Base-by-base conservation (phyloP, 2,888 invertebrate species). In the Halocaridina rubra region DNA sequence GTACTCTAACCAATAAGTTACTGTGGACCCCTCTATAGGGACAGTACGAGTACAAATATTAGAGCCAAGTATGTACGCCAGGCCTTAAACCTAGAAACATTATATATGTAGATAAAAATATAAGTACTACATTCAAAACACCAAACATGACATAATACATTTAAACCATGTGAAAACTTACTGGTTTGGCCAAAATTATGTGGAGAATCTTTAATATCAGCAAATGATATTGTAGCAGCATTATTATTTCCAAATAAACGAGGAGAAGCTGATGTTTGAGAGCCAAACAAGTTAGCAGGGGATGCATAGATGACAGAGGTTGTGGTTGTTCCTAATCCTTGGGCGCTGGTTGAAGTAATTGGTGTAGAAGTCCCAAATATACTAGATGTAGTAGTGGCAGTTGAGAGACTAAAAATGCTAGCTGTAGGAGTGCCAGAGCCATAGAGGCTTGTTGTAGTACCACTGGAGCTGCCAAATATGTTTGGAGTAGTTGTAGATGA, bases 391-490 rank as follows among this genome's bases (percentile, higher is more conserved):
- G 61, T 19, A 16, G 64, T n/a, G 7, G 7, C 33, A 7, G 67
- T 24, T 1, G 22, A 22, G 13, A 59, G n/a, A 76, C 81, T 59
- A 78, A 78, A 82, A 3, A 78, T 8, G 13, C 53, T 46, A 5
- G 80, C 19, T 57, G 81, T 30, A 30, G 80, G 16, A 30, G 64
- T 32, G 27, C 64, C 16, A 29, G 71, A 3, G 46, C 78, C 67
- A 27, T 39, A 67, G 27, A 78, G 27, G 19, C 33, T 39, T 16
- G n/a, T 67, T 29, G 29, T 29, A 27, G 69, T 69, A 19, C 29
- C 69, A 30, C 59, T 59, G 8, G 59, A 59, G 0, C 16, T 29
- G 59, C 79, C 71, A 59, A 30, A 77, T 22, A 29, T 69, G 19
- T 30, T 69, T 0, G 69, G 69, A 29, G 69, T 53, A 53, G 53